phyloP scores from a whole-genome alignment of 2,888 invertebrate genomes.

The Plebejus argus region DNA sequence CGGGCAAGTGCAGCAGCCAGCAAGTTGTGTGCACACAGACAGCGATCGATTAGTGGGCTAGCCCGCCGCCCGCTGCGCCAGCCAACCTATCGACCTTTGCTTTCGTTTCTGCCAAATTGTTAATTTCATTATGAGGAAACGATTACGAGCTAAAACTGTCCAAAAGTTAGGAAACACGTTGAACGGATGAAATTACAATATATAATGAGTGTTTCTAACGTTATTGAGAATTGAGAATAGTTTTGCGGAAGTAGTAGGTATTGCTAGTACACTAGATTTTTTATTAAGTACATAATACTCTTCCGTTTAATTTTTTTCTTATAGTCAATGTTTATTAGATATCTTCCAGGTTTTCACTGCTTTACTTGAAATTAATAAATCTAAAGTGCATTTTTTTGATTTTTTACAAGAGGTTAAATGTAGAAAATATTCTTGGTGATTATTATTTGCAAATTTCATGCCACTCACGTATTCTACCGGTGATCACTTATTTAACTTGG shows the following conservation, averaged over 20 bases:
- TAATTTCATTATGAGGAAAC: conserved; percentile 43
- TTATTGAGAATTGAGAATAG: not conserved
- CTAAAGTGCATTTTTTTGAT: not conserved
- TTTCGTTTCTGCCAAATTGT: conserved; percentile 61
- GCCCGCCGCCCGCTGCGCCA: conserved; percentile 61
- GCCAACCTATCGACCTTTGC: conserved; percentile 71
- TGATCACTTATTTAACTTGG: conserved; percentile 78
- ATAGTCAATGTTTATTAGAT: too few relatives aligned
- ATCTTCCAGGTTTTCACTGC: not conserved
- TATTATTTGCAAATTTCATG: conserved; percentile 47
- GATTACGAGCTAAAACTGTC: conserved; percentile 19
- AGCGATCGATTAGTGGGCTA: conserved; percentile 75
- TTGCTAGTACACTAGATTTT: not conserved
- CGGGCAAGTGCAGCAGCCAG: conserved; percentile 53
- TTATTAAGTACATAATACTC: not conserved
- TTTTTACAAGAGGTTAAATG: not conserved
- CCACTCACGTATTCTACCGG: conserved; percentile 69
- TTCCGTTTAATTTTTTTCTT: too few relatives aligned
- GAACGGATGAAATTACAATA: not conserved
- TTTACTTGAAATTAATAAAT: not conserved
- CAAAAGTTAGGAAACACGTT: not conserved
- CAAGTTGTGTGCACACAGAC: conserved; percentile 71
- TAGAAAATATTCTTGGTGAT: conserved; percentile 36
- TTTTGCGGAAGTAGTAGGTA: not conserved
- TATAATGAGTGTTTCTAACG: not conserved